Base-by-base conservation (phyloP, 2,888 invertebrate genomes). In the Oxystoma pomonae region DNA sequence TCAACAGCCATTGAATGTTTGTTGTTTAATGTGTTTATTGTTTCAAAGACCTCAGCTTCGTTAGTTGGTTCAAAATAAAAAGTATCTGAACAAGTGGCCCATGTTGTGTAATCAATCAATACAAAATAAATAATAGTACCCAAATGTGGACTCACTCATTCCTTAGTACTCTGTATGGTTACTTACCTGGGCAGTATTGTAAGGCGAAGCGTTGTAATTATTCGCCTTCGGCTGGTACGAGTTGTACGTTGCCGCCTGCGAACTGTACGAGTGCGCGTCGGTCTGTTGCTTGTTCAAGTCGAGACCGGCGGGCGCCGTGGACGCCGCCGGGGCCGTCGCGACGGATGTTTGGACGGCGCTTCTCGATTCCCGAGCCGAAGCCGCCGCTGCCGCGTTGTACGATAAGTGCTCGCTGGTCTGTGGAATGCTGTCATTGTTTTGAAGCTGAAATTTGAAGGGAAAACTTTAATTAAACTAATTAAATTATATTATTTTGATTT, bases 161-260 rank as follows among this genome's bases (percentile, higher is more conserved):
- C n/a, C n/a, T n/a, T n/a, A n/a, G n/a, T n/a, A n/a, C n/a, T n/a
- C n/a, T n/a, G 17, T 60, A 16, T 16, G 20, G 17, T 1, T n/a
- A 67, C 69, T 69, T 66, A 78, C 79, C 73, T 78, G 78, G 18
- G 77, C 69, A 16, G 74, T 71, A 66, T 71, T 77, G 65, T 80
- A 80, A 19, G 73, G 73, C 20, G 75, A 71, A 18, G 76, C 60
- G 60, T 74, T 77, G 65, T 78, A 78, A 16, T 74, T 72, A 61
- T 73, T 77, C 9, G 73, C 68, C 69, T 80, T 80, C 3, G 76
- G 70, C 65, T 78, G 80, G 67, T 79, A 80, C 20, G 80, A 75
- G 68, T 76, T 80, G 70, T 78, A 80, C 3, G 76, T 79, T 1
- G 82, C 77, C 63, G 80, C 71, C 70, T 83, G 83, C 64, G 82